Base-by-base conservation (phyloP, 2,888 invertebrate genomes). In the Lacanobia oleracea region DNA sequence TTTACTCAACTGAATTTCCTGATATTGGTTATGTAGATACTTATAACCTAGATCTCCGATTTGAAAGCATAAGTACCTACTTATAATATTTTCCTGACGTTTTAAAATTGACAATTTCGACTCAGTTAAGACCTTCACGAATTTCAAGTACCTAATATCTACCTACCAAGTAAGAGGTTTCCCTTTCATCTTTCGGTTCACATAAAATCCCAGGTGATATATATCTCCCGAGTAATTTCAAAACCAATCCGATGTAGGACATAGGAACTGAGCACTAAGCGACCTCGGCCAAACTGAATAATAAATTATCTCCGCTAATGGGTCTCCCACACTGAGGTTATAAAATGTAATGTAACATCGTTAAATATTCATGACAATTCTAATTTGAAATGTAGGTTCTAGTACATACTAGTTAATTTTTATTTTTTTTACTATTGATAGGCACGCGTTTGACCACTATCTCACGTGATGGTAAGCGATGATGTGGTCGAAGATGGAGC, bases 191-290 rank as follows among this genome's bases (percentile, higher is more conserved):
- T 45, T 43, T 66, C 14, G 37, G 45, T 65, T 65, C 18, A 43
- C 12, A 43, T 64, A 50, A 50, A 73, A 56, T 72, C 21, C 27
- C 66, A 74, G 53, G 51, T 74, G 66, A 43, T 48, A 65, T 48
- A 65, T 72, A 73, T 73, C 18, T 37, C 18, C 33, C 4, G 21
- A 40, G 66, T 74, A 74, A 74, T 74, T 53, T 48, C 48, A 53
- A 74, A 75, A 50, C 53, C 67, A 33, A 48, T 54, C 40, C 60
- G 48, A 75, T 75, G 60, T 72, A 60, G 73, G 40, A 74, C 59
- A 54, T 23, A 43, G 60, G 51, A 75, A 60, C 53, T 33, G 60
- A 48, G 48, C 40, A 53, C 40, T 75, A 33, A 60, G 40, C 48
- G 23, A 75, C 48, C 67, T 12, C 67, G 6, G 40, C 40, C 60